Evolutionary conservation across 2,113 vertebrate genomes (phyloP), one percentile per base, ranked within the genome.

Genomic region (Anhinga anhinga): DNA sequence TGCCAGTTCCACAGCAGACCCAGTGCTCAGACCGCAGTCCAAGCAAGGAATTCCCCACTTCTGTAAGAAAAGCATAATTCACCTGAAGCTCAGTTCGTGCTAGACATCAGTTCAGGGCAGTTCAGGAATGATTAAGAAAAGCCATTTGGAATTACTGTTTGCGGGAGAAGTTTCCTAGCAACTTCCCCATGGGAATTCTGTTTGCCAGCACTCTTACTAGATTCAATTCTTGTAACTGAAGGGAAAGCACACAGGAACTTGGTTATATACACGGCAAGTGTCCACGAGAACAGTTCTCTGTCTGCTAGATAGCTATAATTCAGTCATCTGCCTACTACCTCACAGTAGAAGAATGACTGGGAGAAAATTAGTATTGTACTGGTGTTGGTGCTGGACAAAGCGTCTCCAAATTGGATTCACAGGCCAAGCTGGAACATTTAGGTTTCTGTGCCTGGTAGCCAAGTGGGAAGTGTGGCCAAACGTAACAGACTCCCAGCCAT

Each of bases 361-460:
- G 30, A 84, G 59, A 29, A 79, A 69, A 56, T 32, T 1, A 44
- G 2, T 20, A 4, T 77, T 81, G 4, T 3, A 5, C 17, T 29
- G 27, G 27, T 50, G 47, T 2, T 67, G 50, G 11, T 27, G 25
- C 84, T 91, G 88, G 74, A 66, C 66, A 30, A 10, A 79, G 58
- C 0, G 9, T 40, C 26, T 86, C 92, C 93, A 58, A 4, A 9
- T 0, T 15, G 82, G 66, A 90, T 95, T 93, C 67, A 82, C 40
- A 19, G 70, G 27, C 74, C 92, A 85, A 27, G 79, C 90, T 70
- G 93, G 79, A 59, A 63, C 26, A 11, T 25, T 77, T 14, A 6
- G 42, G 47, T 80, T 88, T 74, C 90, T 96, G 90, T 90, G 92
- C 94, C 95, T 63, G 8, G 71, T 1, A 93, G 84, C 70, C 34